Evolutionary conservation across 2,797 vertebrate genomes (phyloP).

Genomic region (Sphenodon punctatus): DNA sequence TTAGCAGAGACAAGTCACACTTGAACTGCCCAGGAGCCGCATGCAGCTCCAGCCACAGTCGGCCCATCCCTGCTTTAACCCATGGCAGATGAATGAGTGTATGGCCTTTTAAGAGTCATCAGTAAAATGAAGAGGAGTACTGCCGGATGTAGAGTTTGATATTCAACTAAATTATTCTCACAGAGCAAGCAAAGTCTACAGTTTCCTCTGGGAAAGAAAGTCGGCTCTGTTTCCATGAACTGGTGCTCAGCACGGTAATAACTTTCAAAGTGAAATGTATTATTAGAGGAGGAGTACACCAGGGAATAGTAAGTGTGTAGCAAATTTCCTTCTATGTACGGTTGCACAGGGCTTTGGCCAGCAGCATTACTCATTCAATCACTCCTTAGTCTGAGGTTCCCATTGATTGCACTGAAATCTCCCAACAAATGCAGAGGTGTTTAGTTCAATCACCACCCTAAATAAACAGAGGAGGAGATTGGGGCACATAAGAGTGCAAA

Average conservation of each 20-base stretch:
- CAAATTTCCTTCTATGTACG: neutral
- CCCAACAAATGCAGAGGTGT: neutral
- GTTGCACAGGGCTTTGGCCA: neutral
- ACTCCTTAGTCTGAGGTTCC: neutral
- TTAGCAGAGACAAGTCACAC: too few species aligned
- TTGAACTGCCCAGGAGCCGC: too few species aligned
- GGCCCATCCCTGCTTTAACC: neutral
- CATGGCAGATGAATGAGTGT: neutral
- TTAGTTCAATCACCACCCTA: too few species aligned
- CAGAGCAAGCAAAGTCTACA: neutral
- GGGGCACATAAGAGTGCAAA: too few species aligned
- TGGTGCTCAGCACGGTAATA: neutral
- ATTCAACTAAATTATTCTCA: neutral
- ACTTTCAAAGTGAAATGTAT: neutral
- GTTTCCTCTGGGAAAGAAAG: neutral
- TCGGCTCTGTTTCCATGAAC: neutral
- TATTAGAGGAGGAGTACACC: neutral
- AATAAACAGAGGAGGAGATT: too few species aligned
- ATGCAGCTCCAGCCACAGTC: too few species aligned
- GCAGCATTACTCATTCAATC: neutral
- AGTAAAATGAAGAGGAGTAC: neutral
- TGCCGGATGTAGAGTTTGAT: neutral
- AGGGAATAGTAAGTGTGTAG: neutral
- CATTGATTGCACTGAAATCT: neutral
- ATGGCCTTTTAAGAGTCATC: neutral